phyloP scores from a whole-genome alignment of 2,888 invertebrate species.

The Adelphocoris suturalis region DNA sequence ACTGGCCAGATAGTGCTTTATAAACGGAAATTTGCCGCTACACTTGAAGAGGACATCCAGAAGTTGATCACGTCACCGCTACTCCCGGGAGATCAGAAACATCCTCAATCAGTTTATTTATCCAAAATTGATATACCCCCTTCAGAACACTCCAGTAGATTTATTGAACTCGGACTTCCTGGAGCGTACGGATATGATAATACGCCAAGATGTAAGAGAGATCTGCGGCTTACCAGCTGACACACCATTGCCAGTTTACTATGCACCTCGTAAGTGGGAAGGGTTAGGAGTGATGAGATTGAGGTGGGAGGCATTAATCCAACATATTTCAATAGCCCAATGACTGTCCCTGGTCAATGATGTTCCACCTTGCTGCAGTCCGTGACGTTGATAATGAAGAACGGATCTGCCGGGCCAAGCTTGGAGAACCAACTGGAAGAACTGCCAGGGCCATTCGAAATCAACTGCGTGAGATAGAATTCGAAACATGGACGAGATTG shows the following conservation, averaged over 20 bases:
- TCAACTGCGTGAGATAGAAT: not conserved
- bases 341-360: not conserved
- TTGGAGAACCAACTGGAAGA: not conserved
- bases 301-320: too few relatives aligned
- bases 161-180: not conserved
- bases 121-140: conserved; percentile 11
- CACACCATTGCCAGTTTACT: too few relatives aligned
- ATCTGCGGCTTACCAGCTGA: too few relatives aligned
- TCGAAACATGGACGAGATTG: not conserved
- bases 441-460: not conserved
- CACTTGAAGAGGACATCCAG: not conserved
- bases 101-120: conserved; percentile 3
- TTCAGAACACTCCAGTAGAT: conserved; percentile 26
- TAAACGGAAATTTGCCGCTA: not conserved
- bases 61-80: not conserved
- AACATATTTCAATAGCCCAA: not conserved
- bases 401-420: not conserved
- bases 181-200: not conserved
- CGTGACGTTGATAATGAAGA: not conserved
- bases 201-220: not conserved
- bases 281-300: too few relatives aligned
- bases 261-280: too few relatives aligned
- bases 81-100: conserved; percentile 3
- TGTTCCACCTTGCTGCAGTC: too few relatives aligned
- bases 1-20: too few relatives aligned